These are phyloP conservation scores for Melinopterus prodromus DNA, from an alignment of 2,888 invertebrate species.

Conservation along the genomic window DNA sequence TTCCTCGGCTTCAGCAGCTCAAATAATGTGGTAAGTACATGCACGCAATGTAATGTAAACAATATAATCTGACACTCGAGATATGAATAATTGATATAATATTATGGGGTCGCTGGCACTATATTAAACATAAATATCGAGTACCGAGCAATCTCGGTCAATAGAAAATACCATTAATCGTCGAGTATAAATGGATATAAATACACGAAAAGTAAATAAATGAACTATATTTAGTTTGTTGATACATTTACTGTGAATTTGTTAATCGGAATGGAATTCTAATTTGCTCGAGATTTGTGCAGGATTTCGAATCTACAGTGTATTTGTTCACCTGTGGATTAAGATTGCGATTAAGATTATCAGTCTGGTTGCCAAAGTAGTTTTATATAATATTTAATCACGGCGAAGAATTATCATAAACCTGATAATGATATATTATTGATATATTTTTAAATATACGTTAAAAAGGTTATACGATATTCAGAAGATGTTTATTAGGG, in stretches of 20 bases:
- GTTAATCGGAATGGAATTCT: not conserved
- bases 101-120: not conserved
- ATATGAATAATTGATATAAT: constrained; percentile 4
- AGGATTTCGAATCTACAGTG: not conserved
- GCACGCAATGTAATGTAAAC: not conserved
- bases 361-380: not conserved
- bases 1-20: constrained; percentile 72
- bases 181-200: not conserved
- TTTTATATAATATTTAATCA: not conserved
- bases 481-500: no score
- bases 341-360: not conserved
- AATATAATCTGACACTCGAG: not conserved
- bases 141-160: not conserved
- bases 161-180: not conserved
- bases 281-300: not conserved
- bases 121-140: not conserved
- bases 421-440: not conserved
- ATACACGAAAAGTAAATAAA: not conserved
- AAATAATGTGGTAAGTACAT: constrained; percentile 38
- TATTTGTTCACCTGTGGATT: not conserved
- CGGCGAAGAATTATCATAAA: not conserved
- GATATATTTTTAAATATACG: not conserved
- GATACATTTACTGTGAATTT: not conserved
- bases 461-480: no score
- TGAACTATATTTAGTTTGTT: not conserved